These are phyloP conservation scores for Mustela lutreola DNA, from an alignment of 2,113 vertebrate genomes.

Conservation along the genomic window DNA sequence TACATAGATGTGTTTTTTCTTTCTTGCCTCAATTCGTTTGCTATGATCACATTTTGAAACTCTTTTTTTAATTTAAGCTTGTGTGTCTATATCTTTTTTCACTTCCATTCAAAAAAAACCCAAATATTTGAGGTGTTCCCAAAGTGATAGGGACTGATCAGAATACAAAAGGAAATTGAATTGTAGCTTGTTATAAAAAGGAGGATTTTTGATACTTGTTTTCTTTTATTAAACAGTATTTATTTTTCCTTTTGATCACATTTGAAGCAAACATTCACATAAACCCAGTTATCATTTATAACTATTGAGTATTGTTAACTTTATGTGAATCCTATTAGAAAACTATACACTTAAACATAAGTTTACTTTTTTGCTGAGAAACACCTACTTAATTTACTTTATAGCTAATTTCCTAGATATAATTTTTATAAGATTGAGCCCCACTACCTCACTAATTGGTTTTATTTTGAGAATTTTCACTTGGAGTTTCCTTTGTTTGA, in stretches of 20 bases:
- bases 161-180: neutral
- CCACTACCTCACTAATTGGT: neutral
- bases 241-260: neutral
- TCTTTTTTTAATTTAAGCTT: neutral
- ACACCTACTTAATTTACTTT: conserved; percentile 11
- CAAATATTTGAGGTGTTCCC: neutral
- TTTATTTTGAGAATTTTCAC: conserved; percentile 35
- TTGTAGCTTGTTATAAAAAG: neutral
- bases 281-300: neutral
- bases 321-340: neutral
- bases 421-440: neutral
- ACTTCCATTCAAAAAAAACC: neutral
- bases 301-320: neutral
- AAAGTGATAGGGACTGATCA: neutral
- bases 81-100: neutral
- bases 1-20: neutral
- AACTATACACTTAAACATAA: neutral
- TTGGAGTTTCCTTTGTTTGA: neutral
- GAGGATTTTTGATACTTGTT: neutral
- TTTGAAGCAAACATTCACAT: conserved; percentile 33
- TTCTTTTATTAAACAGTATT: neutral
- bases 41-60: neutral
- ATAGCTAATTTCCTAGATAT: neutral
- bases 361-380: neutral
- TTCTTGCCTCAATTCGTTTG: neutral